Percentiles rank a stretch among this genome's conserved stretches.
phyloP scores from a whole-genome alignment of 2,888 invertebrate genomes.

The Phytoseiulus persimilis region DNA sequence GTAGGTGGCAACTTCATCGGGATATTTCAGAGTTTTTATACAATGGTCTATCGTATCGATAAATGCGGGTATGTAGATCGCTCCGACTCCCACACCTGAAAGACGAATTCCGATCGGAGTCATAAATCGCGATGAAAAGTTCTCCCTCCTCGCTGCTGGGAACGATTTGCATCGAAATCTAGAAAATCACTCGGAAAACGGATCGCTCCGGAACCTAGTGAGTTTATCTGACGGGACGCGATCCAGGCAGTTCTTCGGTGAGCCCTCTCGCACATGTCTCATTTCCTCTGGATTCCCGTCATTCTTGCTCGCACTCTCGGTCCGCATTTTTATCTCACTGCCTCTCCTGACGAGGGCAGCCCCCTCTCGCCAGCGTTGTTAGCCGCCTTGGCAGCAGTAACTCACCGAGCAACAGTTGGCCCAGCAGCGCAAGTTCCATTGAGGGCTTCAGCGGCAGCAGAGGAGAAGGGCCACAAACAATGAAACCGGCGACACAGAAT shows the following conservation, averaged over 20 bases:
- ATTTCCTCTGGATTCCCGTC: neutral
- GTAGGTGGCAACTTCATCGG: conserved; percentile 76
- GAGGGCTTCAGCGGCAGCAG: conserved; percentile 9
- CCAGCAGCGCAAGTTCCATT: neutral
- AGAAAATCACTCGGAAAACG: no score
- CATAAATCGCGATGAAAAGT: no score
- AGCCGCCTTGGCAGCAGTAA: neutral
- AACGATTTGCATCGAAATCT: no score
- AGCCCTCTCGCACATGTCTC: no score
- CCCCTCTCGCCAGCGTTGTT: neutral
- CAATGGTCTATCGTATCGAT: conserved; percentile 59
- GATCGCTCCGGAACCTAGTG: no score
- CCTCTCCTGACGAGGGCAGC: neutral
- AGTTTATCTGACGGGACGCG: no score
- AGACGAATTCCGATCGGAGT: conserved; percentile 48
- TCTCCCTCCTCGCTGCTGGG: no score
- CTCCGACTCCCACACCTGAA: conserved; percentile 74
- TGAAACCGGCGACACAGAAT: neutral
- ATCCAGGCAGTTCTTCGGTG: no score
- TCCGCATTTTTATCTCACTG: neutral
- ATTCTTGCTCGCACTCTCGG: neutral
- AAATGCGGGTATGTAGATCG: conserved; percentile 74
- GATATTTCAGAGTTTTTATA: conserved; percentile 54
- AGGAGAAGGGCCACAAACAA: conserved; percentile 19
- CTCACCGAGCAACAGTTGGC: conserved; percentile 25